A percentile compares a stretch with the other conserved stretches of the same genome.
phyloP scores from a whole-genome alignment of 92 coral and sea anemone genomes.

The Paramuricea clavata region DNA sequence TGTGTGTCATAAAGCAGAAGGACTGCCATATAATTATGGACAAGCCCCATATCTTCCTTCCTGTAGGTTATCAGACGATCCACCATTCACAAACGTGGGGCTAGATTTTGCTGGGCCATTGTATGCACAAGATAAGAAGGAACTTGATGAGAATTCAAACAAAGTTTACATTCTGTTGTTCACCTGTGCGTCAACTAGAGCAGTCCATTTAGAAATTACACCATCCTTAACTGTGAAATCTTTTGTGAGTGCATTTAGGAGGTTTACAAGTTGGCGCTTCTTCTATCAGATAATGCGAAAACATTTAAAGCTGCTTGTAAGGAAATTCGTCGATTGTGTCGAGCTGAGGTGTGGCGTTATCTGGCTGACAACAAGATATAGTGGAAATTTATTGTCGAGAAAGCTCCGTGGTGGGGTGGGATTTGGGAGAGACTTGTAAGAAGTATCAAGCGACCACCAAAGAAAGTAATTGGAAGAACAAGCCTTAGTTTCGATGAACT shows the following conservation, averaged over 20 bases:
- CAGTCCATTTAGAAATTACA: background rate
- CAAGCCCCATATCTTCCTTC: background rate
- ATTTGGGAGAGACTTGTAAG: too few relatives aligned
- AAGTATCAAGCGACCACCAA: too few relatives aligned
- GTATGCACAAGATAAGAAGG: too few relatives aligned
- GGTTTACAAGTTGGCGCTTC: background rate
- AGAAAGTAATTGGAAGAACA: too few relatives aligned
- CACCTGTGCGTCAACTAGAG: too few relatives aligned
- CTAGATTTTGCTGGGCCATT: too few relatives aligned
- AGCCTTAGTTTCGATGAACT: too few relatives aligned
- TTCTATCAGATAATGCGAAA: background rate
- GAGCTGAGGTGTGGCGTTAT: constrained; percentile 3
- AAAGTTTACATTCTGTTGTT: constrained; percentile 2
- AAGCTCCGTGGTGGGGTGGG: too few relatives aligned
- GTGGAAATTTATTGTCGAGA: too few relatives aligned
- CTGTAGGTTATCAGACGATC: background rate
- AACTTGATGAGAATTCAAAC: too few relatives aligned
- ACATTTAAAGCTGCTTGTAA: background rate
- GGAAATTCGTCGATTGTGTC: constrained; percentile 14
- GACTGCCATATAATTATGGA: background rate
- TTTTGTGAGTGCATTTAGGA: background rate
- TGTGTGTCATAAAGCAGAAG: too few relatives aligned
- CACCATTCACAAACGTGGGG: too few relatives aligned
- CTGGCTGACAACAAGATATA: background rate
- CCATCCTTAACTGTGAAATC: background rate